Conservation (phyloP, 2,113 vertebrate species). For the Oenanthe melanoleuca region DNA sequence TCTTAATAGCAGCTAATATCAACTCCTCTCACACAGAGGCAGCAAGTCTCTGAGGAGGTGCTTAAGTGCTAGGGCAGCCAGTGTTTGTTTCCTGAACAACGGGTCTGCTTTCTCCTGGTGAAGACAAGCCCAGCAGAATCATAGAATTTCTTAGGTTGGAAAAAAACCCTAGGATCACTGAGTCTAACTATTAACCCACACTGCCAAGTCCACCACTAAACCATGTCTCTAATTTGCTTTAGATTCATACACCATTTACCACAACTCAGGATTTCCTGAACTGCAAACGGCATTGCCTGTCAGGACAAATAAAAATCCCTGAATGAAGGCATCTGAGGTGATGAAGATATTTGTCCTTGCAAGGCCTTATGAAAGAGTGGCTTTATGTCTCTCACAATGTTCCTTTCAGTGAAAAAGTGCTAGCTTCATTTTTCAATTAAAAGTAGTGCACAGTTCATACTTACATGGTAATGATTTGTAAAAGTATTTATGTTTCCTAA, state of each 20-base stretch:
- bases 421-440: conserved; percentile 55
- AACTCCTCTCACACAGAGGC: not conserved
- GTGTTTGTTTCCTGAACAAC: not conserved
- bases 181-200: not conserved
- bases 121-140: not conserved
- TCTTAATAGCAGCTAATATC: conserved; percentile 22
- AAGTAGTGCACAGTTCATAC: conserved; percentile 6
- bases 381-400: not conserved
- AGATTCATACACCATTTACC: not conserved
- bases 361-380: not conserved
- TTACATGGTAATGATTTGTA: conserved; percentile 51
- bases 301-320: not conserved
- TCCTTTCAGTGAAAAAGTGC: not conserved
- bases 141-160: not conserved
- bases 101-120: not conserved
- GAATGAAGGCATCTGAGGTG: not conserved
- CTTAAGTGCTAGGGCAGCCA: not conserved
- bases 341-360: not conserved
- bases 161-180: not conserved
- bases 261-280: not conserved
- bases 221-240: not conserved
- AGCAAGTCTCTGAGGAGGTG: not conserved
- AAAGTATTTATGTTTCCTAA: conserved; percentile 68
- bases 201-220: not conserved
- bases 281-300: not conserved